Base-by-base conservation (phyloP, 1,140 invertebrate species). In the Anagrus nilaparvatae region DNA sequence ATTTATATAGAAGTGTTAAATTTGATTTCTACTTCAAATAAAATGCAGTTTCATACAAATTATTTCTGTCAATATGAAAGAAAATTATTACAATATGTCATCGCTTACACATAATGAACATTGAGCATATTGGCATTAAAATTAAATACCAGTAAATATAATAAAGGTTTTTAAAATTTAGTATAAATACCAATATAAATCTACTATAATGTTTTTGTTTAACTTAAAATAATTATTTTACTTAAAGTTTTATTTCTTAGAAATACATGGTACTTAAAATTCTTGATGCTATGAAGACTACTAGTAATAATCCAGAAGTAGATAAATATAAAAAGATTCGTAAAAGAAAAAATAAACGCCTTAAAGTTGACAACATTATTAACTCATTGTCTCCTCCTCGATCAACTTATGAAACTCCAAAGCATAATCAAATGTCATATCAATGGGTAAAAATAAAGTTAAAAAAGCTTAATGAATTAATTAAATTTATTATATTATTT, bases 251-350 rank as follows among this genome's bases (percentile, higher is more conserved):
- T 42, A 41, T 5, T 33, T 36, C 48, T 35, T 48, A 63, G 61
- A 63, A 63, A 30, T 46, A 55, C 31, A 29, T 53, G 16, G 34
- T 63, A 12, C 33, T 62, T 12, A 52, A 55, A 41, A 49, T 61
- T 19, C 33, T 63, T 28, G 44, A 56, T 46, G 57, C 61, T 5
- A 48, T 51, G 3, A 52, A 46, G 25, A n/a, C n/a, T n/a, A 45
- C 31, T 18, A 53, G 60, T 25, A 52, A 63, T 44, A 48, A 52
- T 18, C 35, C 34, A 5, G 58, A 61, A 32, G 56, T 58, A 17
- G 49, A 48, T 5, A 59, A 61, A 27, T 27, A 58, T 16, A 60
- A 55, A 24, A 56, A 61, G 12, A 60, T 43, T 23, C 52, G 61
- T 16, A 63, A 61, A 33, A 59, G 53, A 21, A 58, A 54, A 34